These are phyloP conservation scores for Eristalinus aeneus DNA, from an alignment of 2,888 invertebrate genomes.

Conservation along the genomic window DNA sequence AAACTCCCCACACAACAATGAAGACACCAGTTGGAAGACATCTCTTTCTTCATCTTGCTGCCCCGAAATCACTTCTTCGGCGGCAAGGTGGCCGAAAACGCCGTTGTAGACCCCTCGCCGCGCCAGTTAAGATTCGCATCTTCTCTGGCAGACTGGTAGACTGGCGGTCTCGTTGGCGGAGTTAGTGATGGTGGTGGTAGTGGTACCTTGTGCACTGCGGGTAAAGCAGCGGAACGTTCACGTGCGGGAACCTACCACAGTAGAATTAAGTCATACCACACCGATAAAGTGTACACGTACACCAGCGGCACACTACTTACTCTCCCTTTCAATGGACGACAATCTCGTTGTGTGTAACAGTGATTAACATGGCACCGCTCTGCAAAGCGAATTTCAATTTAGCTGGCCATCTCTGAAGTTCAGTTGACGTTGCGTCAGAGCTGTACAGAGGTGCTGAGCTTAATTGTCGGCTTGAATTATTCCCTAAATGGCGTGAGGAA, in stretches of 20 bases:
- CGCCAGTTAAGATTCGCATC: slow-evolving; percentile 60
- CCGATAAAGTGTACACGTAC: slow-evolving; percentile 13
- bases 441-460: slow-evolving; percentile 38
- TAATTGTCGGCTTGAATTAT: neutral
- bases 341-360: slow-evolving; percentile 35
- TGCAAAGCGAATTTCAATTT: slow-evolving; percentile 49
- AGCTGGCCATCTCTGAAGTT: slow-evolving; percentile 38
- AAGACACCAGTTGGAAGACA: slow-evolving; percentile 45
- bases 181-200: slow-evolving; percentile 18
- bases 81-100: slow-evolving; percentile 27
- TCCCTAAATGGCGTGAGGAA: neutral
- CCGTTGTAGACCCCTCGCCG: slow-evolving; percentile 15
- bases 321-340: slow-evolving; percentile 61
- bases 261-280: slow-evolving; percentile 44
- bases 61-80: slow-evolving; percentile 55
- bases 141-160: slow-evolving; percentile 30
- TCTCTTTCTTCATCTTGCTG: slow-evolving; percentile 40
- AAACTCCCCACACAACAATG: slow-evolving; percentile 33
- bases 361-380: slow-evolving; percentile 18
- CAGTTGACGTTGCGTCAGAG: slow-evolving; percentile 29
- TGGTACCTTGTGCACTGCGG: neutral
- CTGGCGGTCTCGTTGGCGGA: neutral
- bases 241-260: slow-evolving; percentile 25
- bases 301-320: slow-evolving; percentile 30
- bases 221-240: slow-evolving; percentile 57